Evolutionary conservation across 2,113 vertebrate genomes (phyloP).

Genomic region (Halichoerus grypus): DNA sequence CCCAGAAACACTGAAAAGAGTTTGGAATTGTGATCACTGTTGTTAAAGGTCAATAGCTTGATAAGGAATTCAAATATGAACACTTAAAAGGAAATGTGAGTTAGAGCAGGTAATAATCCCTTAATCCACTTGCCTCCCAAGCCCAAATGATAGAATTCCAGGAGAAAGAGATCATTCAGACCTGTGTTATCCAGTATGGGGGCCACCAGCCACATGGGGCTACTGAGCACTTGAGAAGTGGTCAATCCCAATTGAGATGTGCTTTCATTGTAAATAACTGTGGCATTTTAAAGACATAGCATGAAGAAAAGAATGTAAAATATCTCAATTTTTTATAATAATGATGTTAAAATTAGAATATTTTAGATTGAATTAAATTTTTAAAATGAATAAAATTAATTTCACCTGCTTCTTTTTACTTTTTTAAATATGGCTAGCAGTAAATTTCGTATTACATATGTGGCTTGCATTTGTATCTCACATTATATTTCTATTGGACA

Average conservation of each 20-base stretch:
- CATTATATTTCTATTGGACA: not conserved
- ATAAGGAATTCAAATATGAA: conserved; percentile 28
- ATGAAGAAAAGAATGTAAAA: not conserved
- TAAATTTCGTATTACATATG: not conserved
- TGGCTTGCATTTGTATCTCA: not conserved
- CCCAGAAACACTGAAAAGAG: conserved; percentile 19
- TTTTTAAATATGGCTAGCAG: not conserved
- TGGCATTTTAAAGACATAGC: not conserved
- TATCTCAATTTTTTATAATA: not conserved
- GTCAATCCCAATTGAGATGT: not conserved
- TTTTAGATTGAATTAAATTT: conserved; percentile 2
- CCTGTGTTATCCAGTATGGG: not conserved
- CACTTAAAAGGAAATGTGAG: not conserved
- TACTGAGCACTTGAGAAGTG: not conserved
- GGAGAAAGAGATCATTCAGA: not conserved
- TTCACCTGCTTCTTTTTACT: conserved; percentile 1
- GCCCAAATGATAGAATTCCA: not conserved
- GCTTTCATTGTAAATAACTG: not conserved
- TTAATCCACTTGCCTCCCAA: not conserved
- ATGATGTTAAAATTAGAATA: not conserved
- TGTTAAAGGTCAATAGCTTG: not conserved
- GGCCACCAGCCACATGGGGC: not conserved
- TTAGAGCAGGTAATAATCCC: not conserved
- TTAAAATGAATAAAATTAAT: not conserved
- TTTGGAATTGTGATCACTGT: conserved; percentile 18